Percentiles rank a stretch among this genome's conserved stretches.
Evolutionary conservation across 2,888 invertebrate species (phyloP).

Genomic region (Mimas tiliae): DNA sequence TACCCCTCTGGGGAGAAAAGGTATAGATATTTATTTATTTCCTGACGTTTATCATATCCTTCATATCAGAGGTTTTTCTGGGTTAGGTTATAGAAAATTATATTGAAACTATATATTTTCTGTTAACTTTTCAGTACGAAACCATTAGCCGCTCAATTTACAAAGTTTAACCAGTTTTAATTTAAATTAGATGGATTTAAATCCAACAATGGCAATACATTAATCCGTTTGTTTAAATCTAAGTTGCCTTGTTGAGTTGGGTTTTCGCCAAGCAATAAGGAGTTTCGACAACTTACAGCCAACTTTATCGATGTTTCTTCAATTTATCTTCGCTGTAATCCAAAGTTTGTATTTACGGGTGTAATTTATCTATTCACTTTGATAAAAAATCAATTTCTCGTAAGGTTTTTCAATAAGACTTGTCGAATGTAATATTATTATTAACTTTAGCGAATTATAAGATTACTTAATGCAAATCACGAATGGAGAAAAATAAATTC

Average conservation of each 20-base stretch:
- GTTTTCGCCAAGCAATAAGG: slow-evolving; percentile 48
- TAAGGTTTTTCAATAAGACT: background rate
- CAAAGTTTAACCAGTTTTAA: background rate
- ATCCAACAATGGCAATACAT: slow-evolving; percentile 8
- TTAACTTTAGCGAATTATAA: background rate
- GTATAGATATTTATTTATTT: too few species aligned
- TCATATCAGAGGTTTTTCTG: too few species aligned
- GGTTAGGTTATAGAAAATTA: too few species aligned
- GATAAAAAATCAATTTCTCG: background rate
- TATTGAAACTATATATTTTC: too few species aligned
- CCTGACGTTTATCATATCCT: too few species aligned
- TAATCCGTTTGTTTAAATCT: slow-evolving; percentile 47
- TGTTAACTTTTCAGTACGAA: too few species aligned
- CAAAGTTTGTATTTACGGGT: slow-evolving; percentile 13
- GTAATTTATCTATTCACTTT: slow-evolving; percentile 3
- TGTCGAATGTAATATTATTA: background rate
- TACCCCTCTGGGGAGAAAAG: too few species aligned
- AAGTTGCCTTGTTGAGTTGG: slow-evolving; percentile 44
- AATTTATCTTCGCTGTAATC: slow-evolving; percentile 38
- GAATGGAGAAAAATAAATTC: background rate
- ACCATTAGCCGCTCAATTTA: background rate
- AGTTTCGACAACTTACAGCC: slow-evolving; percentile 43
- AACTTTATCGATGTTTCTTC: slow-evolving; percentile 41
- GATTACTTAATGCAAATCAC: background rate
- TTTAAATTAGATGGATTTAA: background rate